Base-by-base conservation (phyloP, 2,113 vertebrate species). In the Casuarius casuarius region DNA sequence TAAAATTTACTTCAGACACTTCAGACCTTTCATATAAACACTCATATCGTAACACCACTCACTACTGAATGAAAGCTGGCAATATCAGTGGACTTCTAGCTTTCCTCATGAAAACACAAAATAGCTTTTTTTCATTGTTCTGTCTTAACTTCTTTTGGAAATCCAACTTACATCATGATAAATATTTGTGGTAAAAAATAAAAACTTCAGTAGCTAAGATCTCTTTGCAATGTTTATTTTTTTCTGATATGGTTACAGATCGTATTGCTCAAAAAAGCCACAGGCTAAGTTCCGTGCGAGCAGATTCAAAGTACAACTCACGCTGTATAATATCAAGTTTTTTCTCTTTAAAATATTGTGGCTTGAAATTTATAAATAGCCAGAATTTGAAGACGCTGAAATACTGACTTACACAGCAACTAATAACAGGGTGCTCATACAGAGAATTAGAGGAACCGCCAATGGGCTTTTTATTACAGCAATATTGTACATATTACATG, bases 401-500 rank as follows among this genome's bases (percentile, higher is more conserved):
- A 97, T 88, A 96, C n/a, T 92, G 87, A 82, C 77, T 96, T 93
- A 82, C 26, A 85, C 42, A 90, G 48, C 72, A 66, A 97, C 92
- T 97, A 97, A 94, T 95, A 95, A 97, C 80, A 91, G 96, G 40
- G 40, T 77, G 90, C 81, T 90, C 56, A 68, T 84, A 94, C 83
- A 89, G 84, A 96, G 95, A 97, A 96, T 91, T 73, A 97, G 94
- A 97, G 82, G 82, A 88, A 96, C 81, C 20, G 67, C 88, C 98
- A 97, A 95, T 97, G 78, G 92, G 66, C 79, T 95, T 95, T 96
- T 97, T 91, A 92, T 93, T 97, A 89, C 81, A 76, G 94, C 76
- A 95, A 95, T 94, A 96, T 73, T 82, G 82, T 92, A 94, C 62
- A 93, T 90, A 96, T 92, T 97, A 87, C 84, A 95, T 97, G 96